Percentiles rank a stretch among this genome's conserved stretches.
These are phyloP conservation scores for Halichoeres trimaculatus DNA, from an alignment of 2,113 vertebrate species.

Conservation along the genomic window DNA sequence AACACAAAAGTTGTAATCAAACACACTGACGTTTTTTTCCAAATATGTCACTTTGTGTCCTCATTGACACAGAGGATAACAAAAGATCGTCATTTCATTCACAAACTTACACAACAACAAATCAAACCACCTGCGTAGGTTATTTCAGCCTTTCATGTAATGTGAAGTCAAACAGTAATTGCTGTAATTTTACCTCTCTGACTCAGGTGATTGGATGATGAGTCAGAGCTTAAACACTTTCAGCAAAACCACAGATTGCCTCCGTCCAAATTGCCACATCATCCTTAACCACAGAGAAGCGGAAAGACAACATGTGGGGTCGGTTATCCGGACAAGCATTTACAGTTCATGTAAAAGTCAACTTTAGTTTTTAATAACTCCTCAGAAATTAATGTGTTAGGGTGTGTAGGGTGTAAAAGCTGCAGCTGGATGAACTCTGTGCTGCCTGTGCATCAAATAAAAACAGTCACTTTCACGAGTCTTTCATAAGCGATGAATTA, in stretches of 20 bases:
- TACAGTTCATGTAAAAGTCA: constrained; percentile 1
- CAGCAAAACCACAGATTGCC: constrained; percentile 48
- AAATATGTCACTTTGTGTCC: no score
- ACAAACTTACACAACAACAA: not conserved
- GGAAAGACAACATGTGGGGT: not conserved
- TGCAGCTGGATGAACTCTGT: constrained; percentile 14
- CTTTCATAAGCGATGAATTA: constrained; percentile 13
- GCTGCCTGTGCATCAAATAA: constrained; percentile 32
- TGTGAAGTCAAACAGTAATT: constrained; percentile 15
- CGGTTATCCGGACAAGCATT: constrained; percentile 1
- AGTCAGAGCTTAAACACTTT: constrained; percentile 35
- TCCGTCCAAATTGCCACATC: constrained; percentile 18
- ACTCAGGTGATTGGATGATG: constrained; percentile 47
- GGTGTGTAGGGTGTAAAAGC: constrained; percentile 1
- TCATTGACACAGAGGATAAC: not conserved
- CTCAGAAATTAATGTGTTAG: not conserved
- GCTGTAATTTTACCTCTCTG: constrained; percentile 17
- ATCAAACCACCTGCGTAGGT: not conserved
- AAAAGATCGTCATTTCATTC: not conserved
- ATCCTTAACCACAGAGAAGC: not conserved
- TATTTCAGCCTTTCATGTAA: not conserved
- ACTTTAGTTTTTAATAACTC: not conserved
- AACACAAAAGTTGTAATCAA: not conserved
- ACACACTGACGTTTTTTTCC: no score
- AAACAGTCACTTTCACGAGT: constrained; percentile 6